Percentiles rank a stretch among this genome's conserved stretches.
Evolutionary conservation across 2,888 invertebrate species (phyloP).

Genomic region (Allophyes oxyacanthae): DNA sequence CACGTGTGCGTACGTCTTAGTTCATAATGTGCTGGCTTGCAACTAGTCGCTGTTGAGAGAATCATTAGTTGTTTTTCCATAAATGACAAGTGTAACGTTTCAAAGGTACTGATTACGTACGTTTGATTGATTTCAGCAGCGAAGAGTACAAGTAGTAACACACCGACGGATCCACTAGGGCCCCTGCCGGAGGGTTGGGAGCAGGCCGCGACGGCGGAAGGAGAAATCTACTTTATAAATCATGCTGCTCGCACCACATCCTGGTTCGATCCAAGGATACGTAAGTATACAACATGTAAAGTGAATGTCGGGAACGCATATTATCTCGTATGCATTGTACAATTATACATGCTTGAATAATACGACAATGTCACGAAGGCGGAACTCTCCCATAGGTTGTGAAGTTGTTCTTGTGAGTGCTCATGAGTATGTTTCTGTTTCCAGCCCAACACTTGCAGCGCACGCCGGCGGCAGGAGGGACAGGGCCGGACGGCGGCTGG

Average conservation of each 20-base stretch:
- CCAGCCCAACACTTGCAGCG: slow-evolving; percentile 89
- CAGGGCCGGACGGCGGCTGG: slow-evolving; percentile 89
- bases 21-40: slow-evolving; percentile 75
- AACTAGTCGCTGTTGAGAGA: slow-evolving; percentile 87
- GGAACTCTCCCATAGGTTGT: slow-evolving; percentile 11
- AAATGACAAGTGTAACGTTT: slow-evolving; percentile 54
- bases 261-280: slow-evolving; percentile 99
- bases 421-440: slow-evolving; percentile 60
- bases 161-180: slow-evolving; percentile 90
- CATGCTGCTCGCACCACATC: slow-evolving; percentile 98
- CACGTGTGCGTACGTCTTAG: slow-evolving; percentile 77
- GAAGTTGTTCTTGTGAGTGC: slow-evolving; percentile 4
- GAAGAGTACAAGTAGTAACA: slow-evolving; percentile 88
- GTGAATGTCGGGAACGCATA: slow-evolving; percentile 47
- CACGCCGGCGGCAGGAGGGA: slow-evolving; percentile 88
- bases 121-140: slow-evolving; percentile 87
- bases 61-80: slow-evolving; percentile 67
- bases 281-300: slow-evolving; percentile 90
- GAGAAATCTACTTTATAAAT: slow-evolving; percentile 97
- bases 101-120: slow-evolving; percentile 64
- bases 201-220: slow-evolving; percentile 95
- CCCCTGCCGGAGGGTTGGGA: slow-evolving; percentile 97
- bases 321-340: slow-evolving; percentile 28
- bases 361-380: slow-evolving; percentile 16
- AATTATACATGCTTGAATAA: slow-evolving; percentile 25